These are phyloP conservation scores for Ariolimax columbianus DNA, from an alignment of 2,888 invertebrate genomes.

Conservation along the genomic window DNA sequence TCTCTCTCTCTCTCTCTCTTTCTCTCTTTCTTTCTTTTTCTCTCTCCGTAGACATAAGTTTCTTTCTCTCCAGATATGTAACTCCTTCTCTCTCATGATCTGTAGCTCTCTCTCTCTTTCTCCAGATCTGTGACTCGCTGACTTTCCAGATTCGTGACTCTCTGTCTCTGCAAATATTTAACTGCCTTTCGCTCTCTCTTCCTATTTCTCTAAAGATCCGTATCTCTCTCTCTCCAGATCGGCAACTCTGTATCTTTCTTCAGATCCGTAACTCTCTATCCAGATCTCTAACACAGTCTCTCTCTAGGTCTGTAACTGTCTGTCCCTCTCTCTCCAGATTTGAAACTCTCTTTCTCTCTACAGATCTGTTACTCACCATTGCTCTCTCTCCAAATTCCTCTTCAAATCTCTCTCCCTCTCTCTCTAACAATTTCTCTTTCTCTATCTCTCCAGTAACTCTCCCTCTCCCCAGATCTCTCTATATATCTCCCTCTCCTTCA, in stretches of 20 bases:
- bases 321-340: too few species aligned
- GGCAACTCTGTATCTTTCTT: not conserved
- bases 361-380: too few species aligned
- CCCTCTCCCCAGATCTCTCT: too few species aligned
- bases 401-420: too few species aligned
- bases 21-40: not conserved
- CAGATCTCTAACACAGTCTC: not conserved
- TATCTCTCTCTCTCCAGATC: constrained; percentile 14
- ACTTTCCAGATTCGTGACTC: too few species aligned
- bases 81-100: too few species aligned
- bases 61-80: too few species aligned
- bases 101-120: not conserved
- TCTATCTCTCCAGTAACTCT: not conserved
- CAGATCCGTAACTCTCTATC: not conserved
- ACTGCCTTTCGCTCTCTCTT: constrained; percentile 8
- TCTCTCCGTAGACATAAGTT: not conserved
- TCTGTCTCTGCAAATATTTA: too few species aligned
- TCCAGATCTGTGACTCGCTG: too few species aligned
- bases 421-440: not conserved
- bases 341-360: too few species aligned
- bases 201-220: not conserved
- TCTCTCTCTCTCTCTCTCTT: too few species aligned
- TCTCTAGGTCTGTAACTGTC: not conserved
- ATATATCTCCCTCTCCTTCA: not conserved
- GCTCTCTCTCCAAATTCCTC: too few species aligned